Base-by-base conservation (phyloP, 1,140 invertebrate species). In the Sminthurides bifidus region DNA sequence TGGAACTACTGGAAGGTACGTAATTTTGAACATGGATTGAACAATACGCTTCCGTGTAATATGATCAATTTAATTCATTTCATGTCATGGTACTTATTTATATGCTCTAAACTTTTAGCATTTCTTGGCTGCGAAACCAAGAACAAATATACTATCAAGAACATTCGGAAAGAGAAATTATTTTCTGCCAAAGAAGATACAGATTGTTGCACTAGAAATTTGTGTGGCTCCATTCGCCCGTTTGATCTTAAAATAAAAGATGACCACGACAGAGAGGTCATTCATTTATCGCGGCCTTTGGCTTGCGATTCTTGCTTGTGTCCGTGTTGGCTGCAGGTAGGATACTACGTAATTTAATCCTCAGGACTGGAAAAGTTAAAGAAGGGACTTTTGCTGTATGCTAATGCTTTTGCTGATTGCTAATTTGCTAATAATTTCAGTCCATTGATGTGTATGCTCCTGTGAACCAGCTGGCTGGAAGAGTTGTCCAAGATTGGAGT, bases 181-280 rank as follows among this genome's bases (percentile, higher is more conserved):
- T 93, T 83, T 68, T 84, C 80, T 67, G 86, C 88, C 21, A 79
- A 80, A 5, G 91, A 94, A 74, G 82, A 91, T 53, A 86, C 82
- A 1, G 53, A 76, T 84, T 46, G 90, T 93, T 69, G 82, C 80
- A 66, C 79, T 73, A 61, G 77, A 27, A 57, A 57, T 35, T 43
- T 38, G 30, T 57, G 55, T 58, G 46, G 46, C 21, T 76, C 82
- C 0, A 67, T 79, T 21, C 75, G 89, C 48, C 79, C 84, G 1
- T 94, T 93, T 70, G 82, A 87, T 57, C 89, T 94, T 78, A 82
- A 83, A 68, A 81, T 94, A 48, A 76, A 84, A 41, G 90, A 94
- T 69, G 82, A 80, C 65, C 79, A 73, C 61, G 77, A 78, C 49
- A 83, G 81, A 62, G 84, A 93, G 76, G 79, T 92, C 8, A 85